Conservation (phyloP, 2,113 vertebrate species). For the Okapia johnstoni region DNA sequence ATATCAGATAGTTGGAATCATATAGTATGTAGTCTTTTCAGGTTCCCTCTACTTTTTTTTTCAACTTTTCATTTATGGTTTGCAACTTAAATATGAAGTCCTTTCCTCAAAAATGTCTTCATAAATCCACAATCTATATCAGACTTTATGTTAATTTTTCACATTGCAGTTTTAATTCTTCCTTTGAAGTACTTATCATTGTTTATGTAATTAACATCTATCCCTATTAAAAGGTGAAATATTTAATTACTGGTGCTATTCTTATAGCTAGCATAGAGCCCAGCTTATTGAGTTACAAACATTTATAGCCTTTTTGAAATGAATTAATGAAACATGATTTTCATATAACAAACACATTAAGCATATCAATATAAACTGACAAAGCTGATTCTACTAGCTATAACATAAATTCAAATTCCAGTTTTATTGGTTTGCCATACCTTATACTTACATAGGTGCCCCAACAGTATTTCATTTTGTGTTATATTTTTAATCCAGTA, state of each 20-base stretch:
- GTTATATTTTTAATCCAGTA: neutral
- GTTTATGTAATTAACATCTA: neutral
- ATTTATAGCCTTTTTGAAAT: neutral
- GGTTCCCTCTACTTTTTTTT: neutral
- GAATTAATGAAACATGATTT: neutral
- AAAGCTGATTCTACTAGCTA: neutral
- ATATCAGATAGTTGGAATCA: neutral
- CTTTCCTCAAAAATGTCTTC: neutral
- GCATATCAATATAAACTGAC: neutral
- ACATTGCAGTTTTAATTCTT: neutral
- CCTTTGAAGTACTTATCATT: neutral
- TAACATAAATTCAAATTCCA: neutral
- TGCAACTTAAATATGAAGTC: neutral
- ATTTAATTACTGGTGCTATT: neutral
- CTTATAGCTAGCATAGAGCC: neutral
- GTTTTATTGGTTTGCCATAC: neutral
- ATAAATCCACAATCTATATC: neutral
- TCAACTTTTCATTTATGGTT: neutral
- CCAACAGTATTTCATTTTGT: neutral
- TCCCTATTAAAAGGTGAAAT: neutral
- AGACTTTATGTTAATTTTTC: neutral
- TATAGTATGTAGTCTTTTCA: neutral
- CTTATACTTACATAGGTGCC: neutral
- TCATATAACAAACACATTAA: neutral
- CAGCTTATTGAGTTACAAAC: neutral